Base-by-base conservation (phyloP, 64 coral and sea anemone species). In the Pachyseris speciosa region DNA sequence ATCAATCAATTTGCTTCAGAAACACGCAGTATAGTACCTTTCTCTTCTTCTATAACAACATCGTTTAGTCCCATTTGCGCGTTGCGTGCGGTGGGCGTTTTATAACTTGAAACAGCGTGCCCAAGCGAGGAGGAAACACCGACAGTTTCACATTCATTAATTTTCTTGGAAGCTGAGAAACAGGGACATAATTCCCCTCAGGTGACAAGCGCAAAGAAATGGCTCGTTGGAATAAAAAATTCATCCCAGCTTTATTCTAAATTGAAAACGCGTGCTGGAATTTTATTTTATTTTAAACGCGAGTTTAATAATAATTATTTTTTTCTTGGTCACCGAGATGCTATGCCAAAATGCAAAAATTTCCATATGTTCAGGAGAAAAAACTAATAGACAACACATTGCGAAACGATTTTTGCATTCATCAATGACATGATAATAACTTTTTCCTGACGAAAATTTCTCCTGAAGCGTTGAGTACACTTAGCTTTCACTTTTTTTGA, bases 331-430 rank as follows among this genome's bases (percentile, higher is more conserved):
- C 75, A 29, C 29, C 53, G 63, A 38, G 77, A 30, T 52, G 44
- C 10, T 2, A 39, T 26, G 67, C 17, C 9, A 37, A 12, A n/a
- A n/a, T n/a, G n/a, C 17, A 5, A 17, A 8, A 16, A 20, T 81
- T 81, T 81, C 34, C 53, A 81, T 81, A 63, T 81, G 77, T 59
- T 39, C 32, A 15, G 31, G n/a, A 40, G 53, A 61, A 26, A 80
- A 80, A 80, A 39, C 19, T 81, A 61, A 81, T 61, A 19, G 77
- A 63, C 39, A 1, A 17, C 77, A 81, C 63, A 81, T 61, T 59
- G 51, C 8, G 30, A 36, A 38, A 80, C 33, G 31, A 32, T 60
- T 81, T 79, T 81, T 81, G 73, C 73, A 76, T 76, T 76, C 16
- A 76, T 50, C 26, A 76, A 76, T 76, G 50, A 9, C 8, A 25